Base-by-base conservation (phyloP, 2,888 invertebrate species). In the Chelonus formosanus region DNA sequence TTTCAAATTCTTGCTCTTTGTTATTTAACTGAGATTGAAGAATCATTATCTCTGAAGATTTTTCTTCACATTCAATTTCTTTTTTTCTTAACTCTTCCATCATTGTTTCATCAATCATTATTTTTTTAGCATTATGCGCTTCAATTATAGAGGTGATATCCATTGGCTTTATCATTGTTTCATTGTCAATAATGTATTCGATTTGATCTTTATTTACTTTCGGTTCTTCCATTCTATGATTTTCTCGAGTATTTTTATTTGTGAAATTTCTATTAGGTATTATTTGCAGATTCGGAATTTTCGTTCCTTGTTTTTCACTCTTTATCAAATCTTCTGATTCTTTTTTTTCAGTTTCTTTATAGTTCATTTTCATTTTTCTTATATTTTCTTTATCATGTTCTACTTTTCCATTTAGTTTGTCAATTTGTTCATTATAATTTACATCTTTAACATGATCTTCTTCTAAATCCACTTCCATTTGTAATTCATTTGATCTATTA, bases 211-310 rank as follows among this genome's bases (percentile, higher is more conserved):
- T 70, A 35, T 68, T 70, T 5, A 71, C 70, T 6, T 73, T 72
- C 7, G 62, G 44, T 10, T 69, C 68, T 68, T 65, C 7, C 7
- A 48, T 6, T 48, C 48, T 8, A 59, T 70, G 61, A 31, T 55
- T 47, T 7, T 62, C 56, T 3, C 8, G 8, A 5, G 53, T 47
- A 10, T 32, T 10, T 10, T 53, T 57, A 3, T 66, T n/a, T 34
- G 48, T 55, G 10, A 66, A 50, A 35, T 63, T 80, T 7, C 82
- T 80, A 52, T 81, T 83, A 47, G 68, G 76, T 44, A 82, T 60
- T 2, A 76, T 74, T 10, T 76, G 76, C 0, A 76, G 59, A 70
- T 76, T 76, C 5, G 70, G 65, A 50, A 79, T 72, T n/a, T 71
- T 67, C 6, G 70, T 55, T 6, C 64, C 64, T 44, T 73, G 71